Conservation (phyloP, 2,888 invertebrate species). For the Venustoraphidia nigricollis region DNA sequence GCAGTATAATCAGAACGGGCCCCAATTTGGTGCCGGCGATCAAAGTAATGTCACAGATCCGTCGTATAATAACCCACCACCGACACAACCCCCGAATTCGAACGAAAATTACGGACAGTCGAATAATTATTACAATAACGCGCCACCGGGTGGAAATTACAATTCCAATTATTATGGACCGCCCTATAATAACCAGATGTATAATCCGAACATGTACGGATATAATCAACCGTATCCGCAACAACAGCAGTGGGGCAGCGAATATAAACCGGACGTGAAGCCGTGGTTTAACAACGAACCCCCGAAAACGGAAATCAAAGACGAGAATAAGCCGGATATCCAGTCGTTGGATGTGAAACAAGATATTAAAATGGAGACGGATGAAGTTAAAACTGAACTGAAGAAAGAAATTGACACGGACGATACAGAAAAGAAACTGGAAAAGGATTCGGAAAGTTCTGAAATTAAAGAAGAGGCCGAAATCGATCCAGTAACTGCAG, state of each 20-base stretch:
- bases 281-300: slow-evolving; percentile 1
- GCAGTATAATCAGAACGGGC: too few relatives aligned
- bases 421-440: slow-evolving; percentile 35
- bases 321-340: slow-evolving; percentile 22
- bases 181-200: too few relatives aligned
- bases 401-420: slow-evolving; percentile 28
- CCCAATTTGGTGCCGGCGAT: too few relatives aligned
- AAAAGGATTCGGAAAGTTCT: slow-evolving; percentile 29
- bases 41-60: too few relatives aligned
- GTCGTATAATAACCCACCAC: too few relatives aligned
- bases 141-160: too few relatives aligned
- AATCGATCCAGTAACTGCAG: slow-evolving; percentile 35
- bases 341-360: slow-evolving; percentile 25
- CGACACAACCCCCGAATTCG: too few relatives aligned
- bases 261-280: neutral
- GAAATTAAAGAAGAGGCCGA: slow-evolving; percentile 43
- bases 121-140: too few relatives aligned
- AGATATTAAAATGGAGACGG: slow-evolving; percentile 23
- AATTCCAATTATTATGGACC: too few relatives aligned
- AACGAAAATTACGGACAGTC: too few relatives aligned
- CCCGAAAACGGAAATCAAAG: slow-evolving; percentile 13
- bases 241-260: neutral
- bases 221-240: slow-evolving; percentile 1
- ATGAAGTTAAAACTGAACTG: slow-evolving; percentile 22
- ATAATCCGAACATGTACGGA: too few relatives aligned